A percentile compares a stretch with the other conserved stretches of the same genome.
Conservation (phyloP, 2,797 vertebrate species). For the Rhinophrynus dorsalis region DNA sequence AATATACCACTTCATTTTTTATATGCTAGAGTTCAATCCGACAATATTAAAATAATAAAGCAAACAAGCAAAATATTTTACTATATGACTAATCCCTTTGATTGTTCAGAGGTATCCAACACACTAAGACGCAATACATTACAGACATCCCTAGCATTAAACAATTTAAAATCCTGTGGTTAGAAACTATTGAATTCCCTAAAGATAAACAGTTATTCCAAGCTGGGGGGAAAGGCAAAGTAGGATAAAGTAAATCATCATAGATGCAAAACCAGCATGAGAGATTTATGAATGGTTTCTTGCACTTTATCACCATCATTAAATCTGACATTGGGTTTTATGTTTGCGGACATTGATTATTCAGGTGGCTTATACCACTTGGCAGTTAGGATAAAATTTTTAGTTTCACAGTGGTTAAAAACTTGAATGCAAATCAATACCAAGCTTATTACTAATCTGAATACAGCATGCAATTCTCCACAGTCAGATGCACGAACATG, state of each 20-base stretch:
- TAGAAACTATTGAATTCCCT: too few species aligned
- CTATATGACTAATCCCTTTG: too few species aligned
- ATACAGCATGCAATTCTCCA: conserved; percentile 23
- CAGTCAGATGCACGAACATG: conserved; percentile 9
- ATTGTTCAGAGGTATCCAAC: too few species aligned
- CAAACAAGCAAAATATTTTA: too few species aligned
- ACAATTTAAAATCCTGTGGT: too few species aligned
- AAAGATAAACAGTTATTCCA: background rate
- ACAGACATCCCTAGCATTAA: too few species aligned
- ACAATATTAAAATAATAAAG: too few species aligned
- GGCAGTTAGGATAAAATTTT: conserved; percentile 38
- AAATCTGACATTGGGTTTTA: conserved; percentile 49
- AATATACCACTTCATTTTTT: too few species aligned
- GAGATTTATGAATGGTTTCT: conserved; percentile 44
- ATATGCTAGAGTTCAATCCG: too few species aligned
- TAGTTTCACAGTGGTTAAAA: conserved; percentile 28
- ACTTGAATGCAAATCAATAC: conserved; percentile 36
- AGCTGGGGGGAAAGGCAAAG: conserved; percentile 1
- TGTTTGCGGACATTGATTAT: conserved; percentile 41
- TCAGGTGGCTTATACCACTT: conserved; percentile 34
- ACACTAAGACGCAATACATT: too few species aligned
- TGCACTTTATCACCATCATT: conserved; percentile 43
- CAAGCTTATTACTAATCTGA: conserved; percentile 35
- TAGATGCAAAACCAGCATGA: conserved; percentile 20
- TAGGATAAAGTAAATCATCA: conserved; percentile 28